Evolutionary conservation across 2,888 invertebrate species (phyloP).

Genomic region (Drosophila tripunctata): DNA sequence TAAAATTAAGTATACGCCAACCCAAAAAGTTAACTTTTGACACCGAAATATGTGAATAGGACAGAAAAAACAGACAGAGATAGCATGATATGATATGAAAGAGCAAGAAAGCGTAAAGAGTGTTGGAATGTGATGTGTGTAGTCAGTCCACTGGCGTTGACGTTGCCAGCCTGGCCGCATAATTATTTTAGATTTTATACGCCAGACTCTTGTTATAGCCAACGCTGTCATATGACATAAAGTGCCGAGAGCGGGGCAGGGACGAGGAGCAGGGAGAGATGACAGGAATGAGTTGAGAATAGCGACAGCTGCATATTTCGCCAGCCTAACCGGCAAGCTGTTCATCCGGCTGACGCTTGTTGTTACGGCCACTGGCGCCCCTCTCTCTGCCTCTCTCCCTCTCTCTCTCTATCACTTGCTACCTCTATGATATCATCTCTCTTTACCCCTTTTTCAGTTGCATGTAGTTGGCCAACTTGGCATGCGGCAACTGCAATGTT

Average conservation of each 20-base stretch:
- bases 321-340: slow-evolving; percentile 72
- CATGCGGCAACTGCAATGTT: slow-evolving; percentile 73
- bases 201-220: slow-evolving; percentile 35
- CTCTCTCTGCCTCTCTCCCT: neutral
- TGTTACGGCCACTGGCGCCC: slow-evolving; percentile 34
- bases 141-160: slow-evolving; percentile 34
- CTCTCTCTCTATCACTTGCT: no score
- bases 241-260: neutral
- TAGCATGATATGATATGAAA: neutral
- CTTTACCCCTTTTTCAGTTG: neutral
- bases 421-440: no score
- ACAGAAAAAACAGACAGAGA: neutral
- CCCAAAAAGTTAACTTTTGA: slow-evolving; percentile 62
- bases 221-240: slow-evolving; percentile 17
- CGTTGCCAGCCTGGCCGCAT: slow-evolving; percentile 64
- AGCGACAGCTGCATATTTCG: slow-evolving; percentile 66
- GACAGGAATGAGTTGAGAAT: neutral
- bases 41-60: slow-evolving; percentile 46
- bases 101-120: neutral
- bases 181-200: slow-evolving; percentile 73
- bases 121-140: no score
- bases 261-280: neutral
- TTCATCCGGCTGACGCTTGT: slow-evolving; percentile 69
- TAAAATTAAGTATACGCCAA: slow-evolving; percentile 9
- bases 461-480: slow-evolving; percentile 67